Base-by-base conservation (phyloP, 2,888 invertebrate genomes). In the Campaea margaritaria region DNA sequence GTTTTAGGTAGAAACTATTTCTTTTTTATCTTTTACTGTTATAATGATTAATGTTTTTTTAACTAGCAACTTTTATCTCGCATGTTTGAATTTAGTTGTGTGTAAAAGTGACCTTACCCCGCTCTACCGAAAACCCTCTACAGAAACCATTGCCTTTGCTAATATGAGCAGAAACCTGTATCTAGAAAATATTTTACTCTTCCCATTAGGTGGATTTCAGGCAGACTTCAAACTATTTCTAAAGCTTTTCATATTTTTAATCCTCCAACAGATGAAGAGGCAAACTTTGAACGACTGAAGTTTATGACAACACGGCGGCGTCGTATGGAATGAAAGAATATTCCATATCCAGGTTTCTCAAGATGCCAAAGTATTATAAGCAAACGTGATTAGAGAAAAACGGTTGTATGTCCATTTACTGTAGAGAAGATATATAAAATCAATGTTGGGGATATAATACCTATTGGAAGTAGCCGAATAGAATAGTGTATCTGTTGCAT, bases 351-450 rank as follows among this genome's bases (percentile, higher is more conserved):
- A 43, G 54, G 51, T 46, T 46, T 87, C 89, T 89, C 89, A 70
- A 67, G 87, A 86, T 90, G 91, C 91, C 91, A 91, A 91, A 83
- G 69, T 74, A 74, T 61, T 72, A 70, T 84, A 83, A 75, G 75
- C 83, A 80, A 59, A 85, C 76, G 80, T 80, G 84, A 83, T 78
- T 86, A 87, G 82, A 69, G 65, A 74, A 75, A 72, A 82, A 82
- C 78, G 84, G 87, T 87, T 90, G 83, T 89, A 86, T 89, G 91
- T 91, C 91, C 91, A 91, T 91, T 90, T 91, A 91, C 83, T 82
- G 89, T 91, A 91, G 91, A 72, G 63, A 69, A 69, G 73, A 73
- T 73, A 78, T 76, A 72, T 73, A 77, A 70, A 78, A 79, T 79
- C 75, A 76, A 78, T 81, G 81, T 83, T 81, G 72, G 53, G 45